A percentile compares a stretch with the other conserved stretches of the same genome.
phyloP scores from a whole-genome alignment of 2,888 invertebrate species.

The Kuschelorhynchus macadamiae region DNA sequence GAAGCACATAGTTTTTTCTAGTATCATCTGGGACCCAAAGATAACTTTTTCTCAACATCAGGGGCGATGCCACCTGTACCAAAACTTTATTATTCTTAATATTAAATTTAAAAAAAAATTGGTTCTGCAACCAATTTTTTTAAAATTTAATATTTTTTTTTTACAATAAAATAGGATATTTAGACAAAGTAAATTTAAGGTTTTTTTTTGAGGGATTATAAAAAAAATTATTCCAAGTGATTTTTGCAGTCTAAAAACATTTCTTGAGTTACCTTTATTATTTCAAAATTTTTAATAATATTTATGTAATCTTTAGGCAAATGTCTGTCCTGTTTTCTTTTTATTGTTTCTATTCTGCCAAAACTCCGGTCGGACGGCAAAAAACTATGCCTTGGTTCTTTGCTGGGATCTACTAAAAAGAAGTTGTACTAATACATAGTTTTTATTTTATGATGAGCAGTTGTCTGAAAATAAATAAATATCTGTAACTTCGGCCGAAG shows the following conservation, averaged over 20 bases:
- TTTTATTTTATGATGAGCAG: too few species aligned
- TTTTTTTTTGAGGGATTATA: conserved; percentile 1
- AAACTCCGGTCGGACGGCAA: too few species aligned
- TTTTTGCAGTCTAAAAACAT: too few species aligned
- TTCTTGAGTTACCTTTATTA: too few species aligned
- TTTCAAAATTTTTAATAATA: neutral
- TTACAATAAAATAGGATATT: neutral
- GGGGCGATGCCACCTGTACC: neutral
- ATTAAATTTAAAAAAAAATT: neutral
- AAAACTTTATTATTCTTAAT: conserved; percentile 2
- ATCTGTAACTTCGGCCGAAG: too few species aligned
- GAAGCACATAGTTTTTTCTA: neutral
- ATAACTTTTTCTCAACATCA: conserved; percentile 3
- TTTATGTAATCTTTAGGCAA: too few species aligned
- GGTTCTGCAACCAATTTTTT: neutral
- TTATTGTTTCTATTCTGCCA: neutral
- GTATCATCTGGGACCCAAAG: neutral
- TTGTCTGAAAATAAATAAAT: too few species aligned
- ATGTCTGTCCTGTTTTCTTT: too few species aligned
- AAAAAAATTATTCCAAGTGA: neutral
- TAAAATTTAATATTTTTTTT: neutral
- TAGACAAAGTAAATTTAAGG: neutral
- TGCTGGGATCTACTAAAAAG: too few species aligned
- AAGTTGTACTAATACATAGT: too few species aligned
- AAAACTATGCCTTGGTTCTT: too few species aligned